Evolutionary conservation across 2,113 vertebrate species (phyloP).

Genomic region (Pyrgilauda ruficollis): DNA sequence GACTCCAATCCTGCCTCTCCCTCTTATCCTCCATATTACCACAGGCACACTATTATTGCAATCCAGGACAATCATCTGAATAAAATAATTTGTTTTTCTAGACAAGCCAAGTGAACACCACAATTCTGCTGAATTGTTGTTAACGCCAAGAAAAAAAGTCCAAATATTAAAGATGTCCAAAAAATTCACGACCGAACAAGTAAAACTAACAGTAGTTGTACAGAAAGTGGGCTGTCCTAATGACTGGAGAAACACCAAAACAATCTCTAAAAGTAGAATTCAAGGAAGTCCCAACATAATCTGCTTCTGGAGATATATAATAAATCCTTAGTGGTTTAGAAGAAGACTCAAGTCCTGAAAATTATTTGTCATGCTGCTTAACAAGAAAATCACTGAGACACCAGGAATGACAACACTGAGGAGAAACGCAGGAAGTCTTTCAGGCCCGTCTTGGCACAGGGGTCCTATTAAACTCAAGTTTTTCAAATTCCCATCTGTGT

Average conservation of each 20-base stretch:
- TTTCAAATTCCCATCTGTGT: background rate
- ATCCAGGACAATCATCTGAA: background rate
- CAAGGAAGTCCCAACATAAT: background rate
- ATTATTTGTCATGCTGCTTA: background rate
- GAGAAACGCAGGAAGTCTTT: background rate
- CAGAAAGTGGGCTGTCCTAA: background rate
- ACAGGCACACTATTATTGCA: background rate
- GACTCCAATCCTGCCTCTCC: background rate
- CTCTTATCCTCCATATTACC: background rate
- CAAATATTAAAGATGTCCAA: background rate
- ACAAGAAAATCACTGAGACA: background rate
- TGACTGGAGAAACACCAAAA: background rate
- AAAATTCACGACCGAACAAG: background rate
- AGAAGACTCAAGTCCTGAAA: background rate
- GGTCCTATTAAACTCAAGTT: background rate
- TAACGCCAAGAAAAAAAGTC: background rate
- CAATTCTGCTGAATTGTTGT: background rate
- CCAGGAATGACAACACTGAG: background rate
- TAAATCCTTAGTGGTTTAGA: background rate
- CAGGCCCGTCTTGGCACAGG: fast-evolving
- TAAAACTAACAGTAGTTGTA: background rate
- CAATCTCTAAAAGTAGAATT: background rate
- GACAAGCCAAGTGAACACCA: background rate
- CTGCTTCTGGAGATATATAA: background rate
- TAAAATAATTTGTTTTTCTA: background rate